Conservation (phyloP, 2,113 vertebrate genomes). For the Odontophorus gujanensis region DNA sequence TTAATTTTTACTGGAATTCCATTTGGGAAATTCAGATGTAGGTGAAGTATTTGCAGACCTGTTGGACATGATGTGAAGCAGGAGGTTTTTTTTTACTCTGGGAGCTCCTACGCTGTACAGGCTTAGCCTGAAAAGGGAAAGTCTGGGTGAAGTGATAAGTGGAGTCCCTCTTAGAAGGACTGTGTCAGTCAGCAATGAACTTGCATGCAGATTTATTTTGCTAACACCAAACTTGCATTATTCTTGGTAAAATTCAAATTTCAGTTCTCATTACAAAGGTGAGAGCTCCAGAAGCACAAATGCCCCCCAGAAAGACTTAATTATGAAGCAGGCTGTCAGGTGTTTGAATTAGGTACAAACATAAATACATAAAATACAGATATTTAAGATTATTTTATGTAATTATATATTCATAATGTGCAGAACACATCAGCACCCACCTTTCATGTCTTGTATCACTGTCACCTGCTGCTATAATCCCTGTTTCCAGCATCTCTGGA, state of each 20-base stretch:
- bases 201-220: neutral
- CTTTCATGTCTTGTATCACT: rapidly evolving
- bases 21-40: neutral
- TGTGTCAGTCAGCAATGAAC: neutral
- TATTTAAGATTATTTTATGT: neutral
- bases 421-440: neutral
- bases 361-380: neutral
- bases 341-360: neutral
- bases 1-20: neutral
- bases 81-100: neutral
- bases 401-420: neutral
- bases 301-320: neutral
- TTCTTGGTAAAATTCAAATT: rapidly evolving
- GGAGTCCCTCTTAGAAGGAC: neutral
- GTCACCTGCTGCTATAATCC: neutral
- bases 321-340: neutral
- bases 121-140: neutral
- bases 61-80: neutral
- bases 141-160: neutral
- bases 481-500: neutral
- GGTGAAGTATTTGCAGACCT: neutral
- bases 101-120: neutral
- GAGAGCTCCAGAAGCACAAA: neutral
- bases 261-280: neutral
- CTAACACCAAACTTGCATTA: neutral